Conservation (phyloP, 1,140 invertebrate species). For the Akabosia matsudoensis region DNA sequence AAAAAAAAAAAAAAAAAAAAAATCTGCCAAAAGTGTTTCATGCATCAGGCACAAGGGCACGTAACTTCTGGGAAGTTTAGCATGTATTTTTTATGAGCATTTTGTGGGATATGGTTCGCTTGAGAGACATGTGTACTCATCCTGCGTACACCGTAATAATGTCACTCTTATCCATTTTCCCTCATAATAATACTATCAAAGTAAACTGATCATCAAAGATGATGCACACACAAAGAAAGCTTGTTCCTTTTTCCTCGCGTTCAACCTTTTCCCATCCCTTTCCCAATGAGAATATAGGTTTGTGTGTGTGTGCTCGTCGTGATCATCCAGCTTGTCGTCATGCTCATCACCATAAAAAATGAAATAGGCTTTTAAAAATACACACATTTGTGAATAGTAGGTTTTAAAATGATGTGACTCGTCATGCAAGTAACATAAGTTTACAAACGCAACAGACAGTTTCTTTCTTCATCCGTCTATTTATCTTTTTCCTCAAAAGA, state of each 20-base stretch:
- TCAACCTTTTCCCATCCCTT: neutral
- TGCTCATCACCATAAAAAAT: neutral
- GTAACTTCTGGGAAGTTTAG: neutral
- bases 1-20: neutral
- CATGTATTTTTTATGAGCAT: conserved; percentile 8
- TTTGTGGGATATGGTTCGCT: neutral
- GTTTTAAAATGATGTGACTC: neutral
- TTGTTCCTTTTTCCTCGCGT: neutral
- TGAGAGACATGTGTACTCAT: neutral
- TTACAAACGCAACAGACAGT: neutral
- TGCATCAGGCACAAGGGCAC: neutral
- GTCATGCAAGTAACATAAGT: neutral
- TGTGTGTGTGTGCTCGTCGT: neutral
- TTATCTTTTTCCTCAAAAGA: neutral
- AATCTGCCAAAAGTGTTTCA: no score
- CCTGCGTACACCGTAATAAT: neutral
- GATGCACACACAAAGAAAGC: neutral
- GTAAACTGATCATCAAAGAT: neutral
- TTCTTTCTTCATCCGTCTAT: neutral
- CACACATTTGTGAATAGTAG: neutral
- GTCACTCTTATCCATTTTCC: neutral
- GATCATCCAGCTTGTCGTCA: neutral
- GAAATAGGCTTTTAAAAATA: neutral
- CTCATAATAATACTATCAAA: neutral
- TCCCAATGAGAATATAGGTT: neutral